These are phyloP conservation scores for Dissostichus mawsoni DNA, from an alignment of 2,113 vertebrate species.

Conservation along the genomic window DNA sequence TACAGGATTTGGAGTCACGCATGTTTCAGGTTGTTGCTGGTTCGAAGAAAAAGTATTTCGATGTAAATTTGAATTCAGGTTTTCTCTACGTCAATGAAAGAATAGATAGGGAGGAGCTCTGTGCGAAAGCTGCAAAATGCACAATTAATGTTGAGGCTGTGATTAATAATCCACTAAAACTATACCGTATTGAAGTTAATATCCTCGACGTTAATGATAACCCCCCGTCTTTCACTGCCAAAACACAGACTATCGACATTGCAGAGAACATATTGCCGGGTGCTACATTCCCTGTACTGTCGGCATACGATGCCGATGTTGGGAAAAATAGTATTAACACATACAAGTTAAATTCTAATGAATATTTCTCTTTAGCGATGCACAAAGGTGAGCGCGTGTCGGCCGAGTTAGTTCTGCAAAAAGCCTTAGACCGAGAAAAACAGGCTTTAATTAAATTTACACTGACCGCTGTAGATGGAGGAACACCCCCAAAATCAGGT, in stretches of 20 bases:
- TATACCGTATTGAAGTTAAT: conserved; percentile 74
- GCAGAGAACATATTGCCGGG: conserved; percentile 65
- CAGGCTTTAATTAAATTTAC: conserved; percentile 70
- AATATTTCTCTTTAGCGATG: conserved; percentile 76
- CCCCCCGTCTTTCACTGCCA: conserved; percentile 63
- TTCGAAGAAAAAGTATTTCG: conserved; percentile 79
- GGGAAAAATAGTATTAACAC: conserved; percentile 74
- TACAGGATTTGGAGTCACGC: conserved; percentile 77
- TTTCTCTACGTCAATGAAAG: conserved; percentile 74
- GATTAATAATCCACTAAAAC: conserved; percentile 72
- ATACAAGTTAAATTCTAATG: conserved; percentile 82
- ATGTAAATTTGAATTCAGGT: conserved; percentile 79
- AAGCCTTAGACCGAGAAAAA: conserved; percentile 84
- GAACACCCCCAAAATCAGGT: conserved; percentile 72
- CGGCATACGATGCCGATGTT: conserved; percentile 66
- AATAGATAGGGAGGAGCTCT: conserved; percentile 76
- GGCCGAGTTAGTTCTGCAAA: conserved; percentile 84
- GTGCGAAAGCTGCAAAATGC: conserved; percentile 57
- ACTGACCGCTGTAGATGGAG: conserved; percentile 80
- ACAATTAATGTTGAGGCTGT: conserved; percentile 72
- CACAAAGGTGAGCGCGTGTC: conserved; percentile 82
- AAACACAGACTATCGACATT: conserved; percentile 60
- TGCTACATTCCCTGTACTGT: conserved; percentile 56
- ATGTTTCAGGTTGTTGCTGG: conserved; percentile 77
- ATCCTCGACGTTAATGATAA: conserved; percentile 80